These are phyloP conservation scores for Halocaridina rubra DNA, from an alignment of 2,888 invertebrate species.

Conservation along the genomic window DNA sequence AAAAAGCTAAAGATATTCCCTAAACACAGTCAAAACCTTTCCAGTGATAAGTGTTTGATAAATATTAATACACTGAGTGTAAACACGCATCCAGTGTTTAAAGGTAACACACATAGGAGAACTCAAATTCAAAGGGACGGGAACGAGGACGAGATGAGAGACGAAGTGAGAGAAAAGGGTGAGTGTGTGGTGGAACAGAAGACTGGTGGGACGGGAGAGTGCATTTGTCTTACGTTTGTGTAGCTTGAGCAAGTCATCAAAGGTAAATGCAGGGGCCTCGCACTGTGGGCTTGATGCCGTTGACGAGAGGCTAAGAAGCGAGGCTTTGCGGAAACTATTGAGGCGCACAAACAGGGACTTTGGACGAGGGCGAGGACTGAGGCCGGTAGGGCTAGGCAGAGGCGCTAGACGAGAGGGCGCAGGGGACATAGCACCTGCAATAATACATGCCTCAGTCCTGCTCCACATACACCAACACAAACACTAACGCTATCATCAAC, in stretches of 20 bases:
- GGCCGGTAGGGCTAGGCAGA: constrained; percentile 62
- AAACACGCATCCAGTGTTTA: no score
- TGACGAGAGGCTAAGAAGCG: constrained; percentile 62
- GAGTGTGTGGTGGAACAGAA: background rate
- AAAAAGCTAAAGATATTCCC: no score
- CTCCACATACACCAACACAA: background rate
- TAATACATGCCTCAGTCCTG: constrained; percentile 39
- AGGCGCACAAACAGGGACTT: constrained; percentile 63
- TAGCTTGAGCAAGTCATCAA: constrained; percentile 58
- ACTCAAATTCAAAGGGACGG: no score
- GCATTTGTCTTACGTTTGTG: constrained; percentile 59
- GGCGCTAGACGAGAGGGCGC: constrained; percentile 50
- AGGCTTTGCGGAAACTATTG: constrained; percentile 63
- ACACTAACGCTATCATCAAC: constrained; percentile 1
- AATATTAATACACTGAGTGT: no score
- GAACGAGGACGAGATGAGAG: background rate
- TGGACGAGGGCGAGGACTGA: constrained; percentile 62
- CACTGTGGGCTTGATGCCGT: constrained; percentile 61
- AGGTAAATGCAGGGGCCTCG: constrained; percentile 56
- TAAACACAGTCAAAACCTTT: no score
- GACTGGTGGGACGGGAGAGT: background rate
- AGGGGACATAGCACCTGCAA: constrained; percentile 59
- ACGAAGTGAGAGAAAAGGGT: background rate
- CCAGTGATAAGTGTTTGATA: no score
- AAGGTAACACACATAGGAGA: no score